Base-by-base conservation (phyloP, 2,888 invertebrate genomes). In the Amiota minor region DNA sequence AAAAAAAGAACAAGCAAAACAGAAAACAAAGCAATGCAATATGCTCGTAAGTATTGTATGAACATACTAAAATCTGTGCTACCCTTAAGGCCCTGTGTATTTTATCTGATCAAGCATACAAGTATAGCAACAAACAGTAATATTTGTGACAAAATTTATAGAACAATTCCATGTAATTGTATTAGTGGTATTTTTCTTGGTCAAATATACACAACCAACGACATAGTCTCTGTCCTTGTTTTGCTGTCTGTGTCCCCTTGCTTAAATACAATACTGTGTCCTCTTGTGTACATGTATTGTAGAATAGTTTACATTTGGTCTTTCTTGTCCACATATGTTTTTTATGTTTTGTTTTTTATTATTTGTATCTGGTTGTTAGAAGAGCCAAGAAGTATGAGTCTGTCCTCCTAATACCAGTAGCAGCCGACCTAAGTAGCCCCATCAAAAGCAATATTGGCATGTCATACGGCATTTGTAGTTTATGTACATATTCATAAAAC, bases 381-480 rank as follows among this genome's bases (percentile, higher is more conserved):
- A 35, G 6, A 35, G 35, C 35, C 35, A 35, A 35, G 35, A 35
- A 35, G 6, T 6, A 6, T 23, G 35, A 35, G 35, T 35, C 35
- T 6, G 35, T 35, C 6, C n/a, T 62, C 6, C 35, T 45, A 10
- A 62, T 62, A 62, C 62, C 62, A 62, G 62, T 45, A 35, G 6
- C 35, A 35, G 35, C 35, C 35, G 35, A 6, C 35, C 6, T 35
- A 62, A n/a, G 45, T 45, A 62, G 45, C 45, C 14, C n/a, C 45
- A 62, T 62, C 62, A 62, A 45, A 45, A 45, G 45, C 14, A 45
- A 62, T n/a, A 62, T 18, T 59, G 55, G 18, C 18, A 59, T 45
- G 62, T 62, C 62, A 45, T 62, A 45, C 45, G 62, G 45, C 62
- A 62, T 62, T 62, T 62, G 62, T 62, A 62, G 35, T 62, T 62